Evolutionary conservation across 2,113 vertebrate genomes (phyloP), one percentile per base, ranked within the genome.

Genomic region (Dicrurus megarhynchus): DNA sequence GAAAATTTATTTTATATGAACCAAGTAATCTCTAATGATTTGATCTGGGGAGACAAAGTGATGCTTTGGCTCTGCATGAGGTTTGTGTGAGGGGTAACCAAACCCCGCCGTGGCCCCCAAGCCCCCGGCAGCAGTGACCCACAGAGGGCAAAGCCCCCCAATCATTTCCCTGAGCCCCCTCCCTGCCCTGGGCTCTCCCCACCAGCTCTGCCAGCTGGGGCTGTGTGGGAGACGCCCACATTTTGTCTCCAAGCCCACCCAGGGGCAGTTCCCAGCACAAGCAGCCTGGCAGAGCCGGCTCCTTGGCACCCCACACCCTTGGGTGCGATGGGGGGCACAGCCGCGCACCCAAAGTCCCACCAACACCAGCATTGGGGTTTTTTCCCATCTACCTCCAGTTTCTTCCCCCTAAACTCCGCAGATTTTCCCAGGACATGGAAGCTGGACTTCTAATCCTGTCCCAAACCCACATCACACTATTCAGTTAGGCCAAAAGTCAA

Each of bases 51-150:
- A 8, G 20, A 10, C 13, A 52, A 35, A 53, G 50, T 2, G 75
- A 5, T 70, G 68, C 24, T 84, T 44, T 23, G 10, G 1, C 33
- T 19, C 49, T 14, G 8, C 2, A 0, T 8, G 44, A 35, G 16
- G 39, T 49, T 39, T 56, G 35, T 37, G 33, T 24, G 50, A 18
- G 6, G 37, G 63, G 50, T 32, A 49, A 4, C 32, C 41, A 16
- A 52, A 19, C 49, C 22, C 24, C 27, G 13, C 1, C 1, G 0
- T 8, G 44, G 41, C 28, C 59, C 22, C 27, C 0, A 2, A 26
- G 18, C 4, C 32, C 49, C 41, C 26, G 6, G 41, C 0, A 5
- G 41, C 65, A 69, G 13, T 6, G 28, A 85, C 8, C 10, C 0
- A 1, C 49, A 75, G 56, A 33, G 24, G 11, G 3, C 41, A 87